Evolutionary conservation across 2,888 invertebrate genomes (phyloP), one percentile per base, ranked within the genome.

Genomic region (Leucania comma): DNA sequence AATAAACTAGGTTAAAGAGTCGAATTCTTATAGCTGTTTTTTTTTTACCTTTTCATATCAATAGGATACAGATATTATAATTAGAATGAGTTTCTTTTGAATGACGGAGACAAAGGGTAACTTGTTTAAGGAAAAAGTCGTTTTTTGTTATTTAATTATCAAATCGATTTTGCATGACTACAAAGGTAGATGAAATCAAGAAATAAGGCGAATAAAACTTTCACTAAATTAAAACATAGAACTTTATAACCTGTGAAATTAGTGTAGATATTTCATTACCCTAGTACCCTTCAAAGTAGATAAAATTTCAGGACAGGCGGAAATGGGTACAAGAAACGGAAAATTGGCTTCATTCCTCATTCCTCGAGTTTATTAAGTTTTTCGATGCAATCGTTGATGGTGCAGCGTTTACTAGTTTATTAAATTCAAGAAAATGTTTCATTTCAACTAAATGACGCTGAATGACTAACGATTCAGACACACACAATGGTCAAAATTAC

Each of bases 251-350:
- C 53, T 51, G n/a, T 51, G 26, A 72, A 50, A 56, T 56, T 56
- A 56, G 48, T 62, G 29, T 35, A 26, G 2, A 68, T 59, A 29
- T 75, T 68, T 60, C 46, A 68, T 60, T 66, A 71, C 53, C 63
- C 50, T 62, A 46, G 68, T 71, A 57, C 71, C 42, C 50, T 54
- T 42, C 29, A 63, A 64, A 75, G 48, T 17, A 56, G 32, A 60
- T 69, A 71, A 17, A 61, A 68, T 54, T 78, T 68, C 22, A 56
- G n/a, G 46, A 56, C n/a, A 42, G 50, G 35, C 26, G 68, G 60
- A 75, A 81, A 72, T 74, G 62, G 67, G 72, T 67, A 68, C 46
- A 70, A 70, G 75, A 68, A 72, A 73, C 46, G 75, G 71, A 78
- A 84, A 76, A 73, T 76, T 58, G 67, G 57, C 63, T 74, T 73